These are phyloP conservation scores for Protobothrops mucrosquamatus DNA, from an alignment of 2,113 vertebrate genomes.

Conservation along the genomic window DNA sequence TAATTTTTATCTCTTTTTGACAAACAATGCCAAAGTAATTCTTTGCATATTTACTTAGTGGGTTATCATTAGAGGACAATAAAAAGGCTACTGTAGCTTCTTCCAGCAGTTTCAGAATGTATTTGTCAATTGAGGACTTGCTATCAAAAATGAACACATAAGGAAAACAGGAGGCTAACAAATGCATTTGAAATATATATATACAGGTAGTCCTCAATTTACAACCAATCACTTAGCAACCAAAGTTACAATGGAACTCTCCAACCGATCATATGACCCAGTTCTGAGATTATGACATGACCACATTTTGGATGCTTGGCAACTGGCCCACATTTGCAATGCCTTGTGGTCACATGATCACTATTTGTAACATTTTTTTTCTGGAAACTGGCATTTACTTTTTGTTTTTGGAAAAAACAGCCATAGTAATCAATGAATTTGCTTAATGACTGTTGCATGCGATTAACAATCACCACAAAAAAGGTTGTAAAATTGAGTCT, in stretches of 20 bases:
- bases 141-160: not conserved
- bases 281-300: not conserved
- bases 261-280: not conserved
- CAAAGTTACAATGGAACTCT: not conserved
- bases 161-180: not conserved
- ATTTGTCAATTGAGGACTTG: not conserved
- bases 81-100: not conserved
- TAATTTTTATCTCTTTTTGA: not conserved
- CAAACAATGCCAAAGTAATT: not conserved
- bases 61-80: not conserved
- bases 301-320: not conserved
- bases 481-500: not conserved
- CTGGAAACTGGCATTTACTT: not conserved
- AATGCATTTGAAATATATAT: not conserved
- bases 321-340: not conserved
- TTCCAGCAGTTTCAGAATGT: not conserved
- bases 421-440: not conserved
- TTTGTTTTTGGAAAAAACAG: not conserved
- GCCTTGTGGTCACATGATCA: not conserved
- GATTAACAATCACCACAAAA: not conserved
- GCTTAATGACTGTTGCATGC: not conserved
- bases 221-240: not conserved
- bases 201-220: not conserved
- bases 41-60: not conserved
- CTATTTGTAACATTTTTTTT: not conserved